Base-by-base conservation (phyloP, 2,888 invertebrate genomes). In the Drosophila engyochracea region DNA sequence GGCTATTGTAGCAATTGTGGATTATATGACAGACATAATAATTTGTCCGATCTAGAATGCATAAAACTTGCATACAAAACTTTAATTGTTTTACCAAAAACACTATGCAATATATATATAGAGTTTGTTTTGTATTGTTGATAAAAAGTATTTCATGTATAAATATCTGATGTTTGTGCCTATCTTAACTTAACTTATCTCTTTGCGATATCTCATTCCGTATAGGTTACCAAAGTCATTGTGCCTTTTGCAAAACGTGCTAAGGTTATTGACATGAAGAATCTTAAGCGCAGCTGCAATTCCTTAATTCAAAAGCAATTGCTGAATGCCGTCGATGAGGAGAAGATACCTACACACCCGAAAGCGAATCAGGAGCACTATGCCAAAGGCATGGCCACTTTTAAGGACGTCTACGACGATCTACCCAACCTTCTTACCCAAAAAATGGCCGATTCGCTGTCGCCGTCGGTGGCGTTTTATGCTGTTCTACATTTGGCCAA, bases 191-290 rank as follows among this genome's bases (percentile, higher is more conserved):
- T 47, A 5, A 41, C 49, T 41, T 37, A 5, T 57, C 16, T 47
- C 44, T 63, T 9, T 37, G 3, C 7, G 6, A 37, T 37, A 37
- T 37, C 33, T 78, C 41, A 53, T 91, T 51, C 39, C 30, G 2
- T 16, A 2, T 33, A 90, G 90, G 90, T 92, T 6, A 91, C 92
- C 30, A 96, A 96, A 93, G 95, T 96, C 55, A 95, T 96, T 86
- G 96, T 98, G 73, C 95, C 96, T 0, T 98, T 97, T 92, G 97
- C 97, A 7, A 95, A 96, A 93, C 95, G 96, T 65, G 97, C 98
- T 7, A 98, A 98, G 91, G 97, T 96, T 70, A 95, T 98, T 51
- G 97, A 98, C 90, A 97, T 98, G 95, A 96, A 96, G 87, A 96
- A 95, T 90, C 93, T 98, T 53, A 98, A 98, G 91, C 94, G 94